Base-by-base conservation (phyloP, 1,140 invertebrate species). In the Brachionus manjavacas region DNA sequence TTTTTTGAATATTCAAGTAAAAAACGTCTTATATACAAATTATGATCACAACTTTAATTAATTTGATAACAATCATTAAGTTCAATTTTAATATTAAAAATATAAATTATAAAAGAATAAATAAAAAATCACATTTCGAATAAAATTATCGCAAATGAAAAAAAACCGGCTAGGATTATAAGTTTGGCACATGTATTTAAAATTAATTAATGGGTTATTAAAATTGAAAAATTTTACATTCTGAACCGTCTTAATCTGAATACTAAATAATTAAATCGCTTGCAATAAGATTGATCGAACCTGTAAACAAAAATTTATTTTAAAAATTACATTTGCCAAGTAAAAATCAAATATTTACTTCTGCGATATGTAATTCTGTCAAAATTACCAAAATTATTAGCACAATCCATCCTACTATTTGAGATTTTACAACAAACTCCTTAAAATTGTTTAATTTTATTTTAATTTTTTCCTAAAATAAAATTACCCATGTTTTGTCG, bases 401-500 rank as follows among this genome's bases (percentile, higher is more conserved):
- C 9, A 20, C 16, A 60, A 35, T 60, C 76, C 76, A 80, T 16
- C 49, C 49, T 39, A 80, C 35, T 25, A n/a, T 9, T 39, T 60
- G 49, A 11, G 76, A 39, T 64, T 60, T 60, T 9, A 60, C 49
- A 6, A 80, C 41, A 64, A 80, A 80, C 41, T 80, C 76, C 76
- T 80, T 12, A 52, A 25, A 74, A 16, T 43, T 14, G 1, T 46
- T 4, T 49, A 76, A 76, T 23, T 9, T 76, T 25, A 28, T 49
- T 76, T 25, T 25, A 4, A 28, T 12, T 31, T 20, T 14, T 25
- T 25, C 4, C 25, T 49, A n/a, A 43, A 1, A 12, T 25, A 0
- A 49, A 76, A 20, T 60, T 25, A 76, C 72, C 80, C 80, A 83
- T 28, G 64, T 31, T n/a, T 60, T 60, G 43, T 83, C 64, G 9